Conservation (phyloP, 2,113 vertebrate species). For the Nothobranchius furzeri region DNA sequence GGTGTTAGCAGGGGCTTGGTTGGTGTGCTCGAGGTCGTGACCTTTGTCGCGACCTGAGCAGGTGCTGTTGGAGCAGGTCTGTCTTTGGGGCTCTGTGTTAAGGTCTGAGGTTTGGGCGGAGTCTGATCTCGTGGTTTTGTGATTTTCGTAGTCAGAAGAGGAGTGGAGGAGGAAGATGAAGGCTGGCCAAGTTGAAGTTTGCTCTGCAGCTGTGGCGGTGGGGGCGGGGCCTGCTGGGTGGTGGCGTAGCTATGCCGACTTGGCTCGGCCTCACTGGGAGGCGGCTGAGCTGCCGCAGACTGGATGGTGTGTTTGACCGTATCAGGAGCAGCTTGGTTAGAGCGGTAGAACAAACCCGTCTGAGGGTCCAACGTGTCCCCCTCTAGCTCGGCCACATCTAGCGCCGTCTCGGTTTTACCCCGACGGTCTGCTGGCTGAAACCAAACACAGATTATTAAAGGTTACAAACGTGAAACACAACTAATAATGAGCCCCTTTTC, state of each 20-base stretch:
- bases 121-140: constrained; percentile 79
- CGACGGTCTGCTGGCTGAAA: constrained; percentile 82
- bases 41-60: constrained; percentile 44
- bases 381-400: constrained; percentile 92
- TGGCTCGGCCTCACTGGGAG: constrained; percentile 40
- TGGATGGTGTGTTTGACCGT: constrained; percentile 76
- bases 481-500: too few relatives aligned
- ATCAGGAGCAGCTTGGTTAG: constrained; percentile 73
- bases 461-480: too few relatives aligned
- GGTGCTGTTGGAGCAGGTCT: constrained; percentile 73
- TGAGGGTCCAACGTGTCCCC: constrained; percentile 98
- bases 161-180: constrained; percentile 83
- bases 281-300: constrained; percentile 3
- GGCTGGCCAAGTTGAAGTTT: constrained; percentile 81
- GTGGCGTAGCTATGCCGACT: constrained; percentile 64
- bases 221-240: constrained; percentile 3
- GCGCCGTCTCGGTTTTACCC: constrained; percentile 79
- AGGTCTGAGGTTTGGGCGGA: constrained; percentile 62
- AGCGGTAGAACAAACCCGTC: constrained; percentile 96
- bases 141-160: constrained; percentile 82
- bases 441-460: neutral
- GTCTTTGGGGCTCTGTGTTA: constrained; percentile 78
- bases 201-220: constrained; percentile 63
- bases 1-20: constrained; percentile 78
- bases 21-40: neutral